These are phyloP conservation scores for Oxystoma pomonae DNA, from an alignment of 2,888 invertebrate genomes.

Conservation along the genomic window DNA sequence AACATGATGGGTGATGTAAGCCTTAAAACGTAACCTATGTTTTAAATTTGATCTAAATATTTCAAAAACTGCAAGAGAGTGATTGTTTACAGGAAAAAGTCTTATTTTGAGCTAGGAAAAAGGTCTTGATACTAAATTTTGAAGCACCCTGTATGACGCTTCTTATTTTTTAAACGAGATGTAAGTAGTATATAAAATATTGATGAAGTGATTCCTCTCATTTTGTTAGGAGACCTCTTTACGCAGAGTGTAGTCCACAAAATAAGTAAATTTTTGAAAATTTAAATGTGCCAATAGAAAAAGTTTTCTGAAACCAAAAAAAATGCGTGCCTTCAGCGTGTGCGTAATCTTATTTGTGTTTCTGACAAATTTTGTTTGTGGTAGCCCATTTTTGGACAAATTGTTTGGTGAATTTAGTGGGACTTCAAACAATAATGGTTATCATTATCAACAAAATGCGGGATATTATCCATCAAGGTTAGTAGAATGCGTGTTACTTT, in stretches of 20 bases:
- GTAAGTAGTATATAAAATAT: background rate
- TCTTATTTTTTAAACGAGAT: background rate
- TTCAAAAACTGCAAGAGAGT: too few relatives aligned
- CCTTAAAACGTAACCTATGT: too few relatives aligned
- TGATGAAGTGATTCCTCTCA: background rate
- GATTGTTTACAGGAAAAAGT: too few relatives aligned
- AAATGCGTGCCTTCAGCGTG: background rate
- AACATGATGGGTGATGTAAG: too few relatives aligned
- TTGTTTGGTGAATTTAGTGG: background rate
- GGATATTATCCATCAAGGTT: conserved; percentile 12
- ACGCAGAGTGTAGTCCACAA: background rate
- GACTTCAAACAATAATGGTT: conserved; percentile 17
- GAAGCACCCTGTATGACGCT: too few relatives aligned
- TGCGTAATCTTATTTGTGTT: background rate
- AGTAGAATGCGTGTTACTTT: too few relatives aligned
- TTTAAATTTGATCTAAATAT: too few relatives aligned
- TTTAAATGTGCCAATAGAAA: background rate
- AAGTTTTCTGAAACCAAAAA: too few relatives aligned
- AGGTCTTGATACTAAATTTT: too few relatives aligned
- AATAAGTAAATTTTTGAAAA: background rate
- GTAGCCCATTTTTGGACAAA: background rate
- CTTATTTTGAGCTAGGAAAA: too few relatives aligned
- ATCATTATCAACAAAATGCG: conserved; percentile 17
- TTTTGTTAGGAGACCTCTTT: background rate
- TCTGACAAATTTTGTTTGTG: background rate